These are phyloP conservation scores for Corvus moneduloides DNA, from an alignment of 2,113 vertebrate species.

Conservation along the genomic window DNA sequence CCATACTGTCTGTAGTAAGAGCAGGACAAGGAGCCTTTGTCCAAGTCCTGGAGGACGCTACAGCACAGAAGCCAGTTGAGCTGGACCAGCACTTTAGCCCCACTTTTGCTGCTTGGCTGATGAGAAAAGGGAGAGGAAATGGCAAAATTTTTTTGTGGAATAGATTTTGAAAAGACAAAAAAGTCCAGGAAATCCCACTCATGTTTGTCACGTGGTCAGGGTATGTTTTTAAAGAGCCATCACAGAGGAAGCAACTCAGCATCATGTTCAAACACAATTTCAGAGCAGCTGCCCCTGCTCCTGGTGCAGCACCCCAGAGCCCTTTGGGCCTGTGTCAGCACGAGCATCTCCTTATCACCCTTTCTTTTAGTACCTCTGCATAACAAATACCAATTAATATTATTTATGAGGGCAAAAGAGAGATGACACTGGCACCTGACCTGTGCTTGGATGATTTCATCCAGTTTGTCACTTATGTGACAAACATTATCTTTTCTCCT, in stretches of 20 bases:
- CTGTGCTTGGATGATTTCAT: not conserved
- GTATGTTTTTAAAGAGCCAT: not conserved
- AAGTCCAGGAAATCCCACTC: not conserved
- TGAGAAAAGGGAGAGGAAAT: not conserved
- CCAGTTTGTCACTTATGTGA: not conserved
- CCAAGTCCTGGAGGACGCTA: not conserved
- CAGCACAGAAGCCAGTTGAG: not conserved
- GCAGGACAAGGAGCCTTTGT: not conserved
- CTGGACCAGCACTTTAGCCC: not conserved
- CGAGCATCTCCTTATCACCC: not conserved
- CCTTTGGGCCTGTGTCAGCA: not conserved
- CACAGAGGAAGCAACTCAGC: not conserved
- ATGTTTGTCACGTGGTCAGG: not conserved
- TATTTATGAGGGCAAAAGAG: not conserved
- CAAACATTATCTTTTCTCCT: not conserved
- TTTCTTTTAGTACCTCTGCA: not conserved
- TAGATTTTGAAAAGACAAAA: not conserved
- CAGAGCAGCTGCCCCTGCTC: not conserved
- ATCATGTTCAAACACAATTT: fast-evolving
- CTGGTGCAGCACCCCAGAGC: fast-evolving
- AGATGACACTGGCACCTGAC: not conserved
- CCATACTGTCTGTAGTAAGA: not conserved
- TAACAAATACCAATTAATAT: not conserved
- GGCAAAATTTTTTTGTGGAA: not conserved
- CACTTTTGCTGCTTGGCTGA: not conserved